phyloP scores from a whole-genome alignment of 2,888 invertebrate species.

The Meandrusa payeni region DNA sequence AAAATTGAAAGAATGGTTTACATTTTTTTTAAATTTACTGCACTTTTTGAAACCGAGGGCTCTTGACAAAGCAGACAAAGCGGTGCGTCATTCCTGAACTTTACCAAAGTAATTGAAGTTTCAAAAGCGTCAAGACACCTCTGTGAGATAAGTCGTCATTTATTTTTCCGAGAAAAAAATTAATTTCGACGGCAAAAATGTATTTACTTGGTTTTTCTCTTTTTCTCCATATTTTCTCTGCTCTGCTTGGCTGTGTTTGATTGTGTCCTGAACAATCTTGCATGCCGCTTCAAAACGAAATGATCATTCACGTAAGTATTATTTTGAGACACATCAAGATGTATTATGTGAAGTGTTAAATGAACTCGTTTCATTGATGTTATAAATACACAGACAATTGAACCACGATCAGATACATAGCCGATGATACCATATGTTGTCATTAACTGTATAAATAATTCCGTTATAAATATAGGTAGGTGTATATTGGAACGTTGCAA shows the following conservation, averaged over 20 bases:
- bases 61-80: slow-evolving; percentile 47
- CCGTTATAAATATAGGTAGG: slow-evolving; percentile 30
- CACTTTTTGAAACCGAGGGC: slow-evolving; percentile 71
- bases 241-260: slow-evolving; percentile 92
- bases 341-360: slow-evolving; percentile 35
- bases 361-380: slow-evolving; percentile 36
- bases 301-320: slow-evolving; percentile 89
- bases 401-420: slow-evolving; percentile 24
- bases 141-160: slow-evolving; percentile 72
- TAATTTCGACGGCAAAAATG: slow-evolving; percentile 80
- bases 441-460: slow-evolving; percentile 22
- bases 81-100: slow-evolving; percentile 22
- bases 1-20: slow-evolving; percentile 58
- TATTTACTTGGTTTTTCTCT: slow-evolving; percentile 88
- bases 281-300: slow-evolving; percentile 88
- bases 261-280: slow-evolving; percentile 89
- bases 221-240: slow-evolving; percentile 89
- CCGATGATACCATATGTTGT: slow-evolving; percentile 21
- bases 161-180: slow-evolving; percentile 69
- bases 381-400: slow-evolving; percentile 34
- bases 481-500: slow-evolving; percentile 27
- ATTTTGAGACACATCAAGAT: slow-evolving; percentile 78
- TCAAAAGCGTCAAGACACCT: slow-evolving; percentile 65
- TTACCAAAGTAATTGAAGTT: slow-evolving; percentile 25
- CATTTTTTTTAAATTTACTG: slow-evolving; percentile 74